Evolutionary conservation across 1,140 invertebrate genomes (phyloP).

Genomic region (Drosophila orena): DNA sequence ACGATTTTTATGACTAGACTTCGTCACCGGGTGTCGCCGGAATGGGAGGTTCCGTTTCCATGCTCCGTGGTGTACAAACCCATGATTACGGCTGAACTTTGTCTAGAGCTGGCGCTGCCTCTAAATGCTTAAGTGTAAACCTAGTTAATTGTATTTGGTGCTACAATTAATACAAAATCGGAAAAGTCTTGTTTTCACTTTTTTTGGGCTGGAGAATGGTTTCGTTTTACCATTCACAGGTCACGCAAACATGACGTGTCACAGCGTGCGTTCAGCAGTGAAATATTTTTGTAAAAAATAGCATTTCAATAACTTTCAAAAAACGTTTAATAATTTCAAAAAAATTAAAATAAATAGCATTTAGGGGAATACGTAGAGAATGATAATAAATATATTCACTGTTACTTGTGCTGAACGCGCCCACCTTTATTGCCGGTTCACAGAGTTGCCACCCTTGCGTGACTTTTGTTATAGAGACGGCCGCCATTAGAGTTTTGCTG

Average conservation of each 20-base stretch:
- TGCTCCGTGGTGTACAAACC: constrained; percentile 42
- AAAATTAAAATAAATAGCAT: too few relatives aligned
- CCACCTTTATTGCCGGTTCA: constrained; percentile 45
- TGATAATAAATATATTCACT: not conserved
- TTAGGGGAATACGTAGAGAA: too few relatives aligned
- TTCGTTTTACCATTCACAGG: constrained; percentile 54
- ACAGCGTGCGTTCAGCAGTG: constrained; percentile 55
- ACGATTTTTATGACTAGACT: constrained; percentile 63
- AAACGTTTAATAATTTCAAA: not conserved
- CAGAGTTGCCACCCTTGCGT: constrained; percentile 58
- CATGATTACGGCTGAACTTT: constrained; percentile 62
- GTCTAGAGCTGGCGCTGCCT: constrained; percentile 60
- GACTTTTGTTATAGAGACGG: constrained; percentile 64
- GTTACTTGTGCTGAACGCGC: constrained; percentile 44
- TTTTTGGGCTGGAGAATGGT: constrained; percentile 57
- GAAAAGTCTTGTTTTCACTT: constrained; percentile 74
- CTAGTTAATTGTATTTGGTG: constrained; percentile 66
- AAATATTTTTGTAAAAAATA: not conserved
- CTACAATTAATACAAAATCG: constrained; percentile 54
- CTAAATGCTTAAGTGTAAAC: constrained; percentile 70
- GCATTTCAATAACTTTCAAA: not conserved
- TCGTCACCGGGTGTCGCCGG: constrained; percentile 30
- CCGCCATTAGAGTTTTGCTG: constrained; percentile 68
- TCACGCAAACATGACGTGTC: constrained; percentile 75
- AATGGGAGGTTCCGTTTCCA: not conserved